Evolutionary conservation across 2,797 vertebrate genomes (phyloP).

Genomic region (Hemibagrus guttatus): DNA sequence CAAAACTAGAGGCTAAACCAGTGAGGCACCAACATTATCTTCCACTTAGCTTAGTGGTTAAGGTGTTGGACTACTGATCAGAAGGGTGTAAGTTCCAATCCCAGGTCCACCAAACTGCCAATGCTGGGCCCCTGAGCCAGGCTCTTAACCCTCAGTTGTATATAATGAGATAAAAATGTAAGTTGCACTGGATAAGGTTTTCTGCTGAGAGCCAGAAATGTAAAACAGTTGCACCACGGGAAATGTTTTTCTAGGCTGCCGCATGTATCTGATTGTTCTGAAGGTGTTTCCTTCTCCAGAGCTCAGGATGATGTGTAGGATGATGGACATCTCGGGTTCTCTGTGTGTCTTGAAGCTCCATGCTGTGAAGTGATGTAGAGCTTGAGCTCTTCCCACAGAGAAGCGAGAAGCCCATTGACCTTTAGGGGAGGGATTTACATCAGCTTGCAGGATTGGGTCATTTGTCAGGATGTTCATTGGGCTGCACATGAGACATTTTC

Average conservation of each 20-base stretch:
- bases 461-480: conserved; percentile 29
- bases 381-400: conserved; percentile 22
- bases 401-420: conserved; percentile 33
- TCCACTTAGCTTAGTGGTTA: too few relatives aligned
- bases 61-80: too few relatives aligned
- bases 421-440: conserved; percentile 47
- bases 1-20: too few relatives aligned
- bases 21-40: too few relatives aligned
- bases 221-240: too few relatives aligned
- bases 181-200: too few relatives aligned
- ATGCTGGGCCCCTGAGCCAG: too few relatives aligned
- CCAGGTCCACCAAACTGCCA: too few relatives aligned
- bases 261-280: background rate
- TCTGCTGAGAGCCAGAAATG: too few relatives aligned
- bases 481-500: conserved; percentile 1
- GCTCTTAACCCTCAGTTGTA: too few relatives aligned
- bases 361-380: conserved; percentile 1
- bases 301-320: background rate
- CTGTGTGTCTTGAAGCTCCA: background rate
- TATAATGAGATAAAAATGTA: too few relatives aligned
- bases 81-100: too few relatives aligned
- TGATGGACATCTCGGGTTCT: conserved; percentile 34
- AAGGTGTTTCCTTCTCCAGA: background rate
- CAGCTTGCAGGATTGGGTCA: conserved; percentile 33
- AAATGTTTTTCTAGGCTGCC: background rate